phyloP scores from a whole-genome alignment of 2,888 invertebrate genomes.

The Phyllotreta striolata region DNA sequence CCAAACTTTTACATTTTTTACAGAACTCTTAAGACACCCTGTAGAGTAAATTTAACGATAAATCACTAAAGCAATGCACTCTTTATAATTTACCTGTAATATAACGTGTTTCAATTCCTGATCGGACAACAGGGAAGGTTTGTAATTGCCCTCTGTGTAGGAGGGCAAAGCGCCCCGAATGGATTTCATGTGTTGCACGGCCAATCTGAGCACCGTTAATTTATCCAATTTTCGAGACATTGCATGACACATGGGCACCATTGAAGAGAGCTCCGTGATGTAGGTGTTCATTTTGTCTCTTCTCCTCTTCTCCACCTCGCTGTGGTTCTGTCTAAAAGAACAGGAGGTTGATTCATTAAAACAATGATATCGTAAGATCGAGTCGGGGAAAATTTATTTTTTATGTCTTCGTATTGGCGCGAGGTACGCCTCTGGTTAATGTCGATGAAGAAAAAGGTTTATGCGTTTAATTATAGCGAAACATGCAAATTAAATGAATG shows the following conservation, averaged over 20 bases:
- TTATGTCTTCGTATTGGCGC: too few species aligned
- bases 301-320: slow-evolving; percentile 93
- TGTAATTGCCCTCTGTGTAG: slow-evolving; percentile 78
- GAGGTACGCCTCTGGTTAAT: too few species aligned
- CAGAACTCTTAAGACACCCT: too few species aligned
- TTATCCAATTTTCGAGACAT: slow-evolving; percentile 94
- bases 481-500: slow-evolving; percentile 2
- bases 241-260: slow-evolving; percentile 94
- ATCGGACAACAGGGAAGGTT: slow-evolving; percentile 84
- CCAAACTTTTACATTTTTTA: too few species aligned
- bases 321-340: slow-evolving; percentile 85
- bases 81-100: slow-evolving; percentile 66
- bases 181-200: slow-evolving; percentile 89
- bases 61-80: neutral
- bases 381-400: too few species aligned
- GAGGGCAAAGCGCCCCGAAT: slow-evolving; percentile 76
- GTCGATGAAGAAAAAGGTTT: too few species aligned
- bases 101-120: slow-evolving; percentile 87
- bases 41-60: neutral
- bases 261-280: slow-evolving; percentile 86
- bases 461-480: neutral
- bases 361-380: slow-evolving; percentile 17
- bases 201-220: slow-evolving; percentile 88
- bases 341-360: slow-evolving; percentile 22
- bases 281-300: slow-evolving; percentile 97